Evolutionary conservation across 1,140 invertebrate genomes (phyloP).

Genomic region (Diabrotica undecimpunctata): DNA sequence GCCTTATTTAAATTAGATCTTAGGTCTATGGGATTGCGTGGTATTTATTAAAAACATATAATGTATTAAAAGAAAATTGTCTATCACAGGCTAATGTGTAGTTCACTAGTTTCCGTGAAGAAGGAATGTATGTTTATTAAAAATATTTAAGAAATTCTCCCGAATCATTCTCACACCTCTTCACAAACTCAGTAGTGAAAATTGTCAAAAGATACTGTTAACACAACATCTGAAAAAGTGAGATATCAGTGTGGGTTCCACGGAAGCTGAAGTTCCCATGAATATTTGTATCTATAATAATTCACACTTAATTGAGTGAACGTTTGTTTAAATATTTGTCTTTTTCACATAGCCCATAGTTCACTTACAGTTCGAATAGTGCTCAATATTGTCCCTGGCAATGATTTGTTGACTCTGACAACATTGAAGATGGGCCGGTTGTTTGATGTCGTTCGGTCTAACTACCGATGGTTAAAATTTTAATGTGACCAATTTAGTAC

Average conservation of each 20-base stretch:
- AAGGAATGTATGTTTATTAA: not conserved
- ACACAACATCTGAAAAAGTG: not conserved
- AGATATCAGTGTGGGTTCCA: not conserved
- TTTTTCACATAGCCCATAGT: not conserved
- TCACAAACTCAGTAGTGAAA: not conserved
- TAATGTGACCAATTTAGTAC: no score
- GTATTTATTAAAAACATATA: no score
- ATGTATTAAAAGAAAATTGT: no score
- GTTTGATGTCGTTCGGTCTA: not conserved
- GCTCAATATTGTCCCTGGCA: constrained; percentile 1
- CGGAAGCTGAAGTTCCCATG: constrained; percentile 7
- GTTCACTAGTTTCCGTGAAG: no score
- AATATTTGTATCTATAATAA: constrained; percentile 14
- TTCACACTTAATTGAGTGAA: constrained; percentile 11
- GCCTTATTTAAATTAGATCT: no score
- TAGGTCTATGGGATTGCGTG: no score
- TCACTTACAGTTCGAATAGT: not conserved
- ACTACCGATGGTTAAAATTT: no score
- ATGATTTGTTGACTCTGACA: not conserved
- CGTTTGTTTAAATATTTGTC: constrained; percentile 9
- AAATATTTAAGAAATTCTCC: not conserved
- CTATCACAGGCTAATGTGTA: no score
- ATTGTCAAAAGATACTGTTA: not conserved
- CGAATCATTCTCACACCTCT: not conserved
- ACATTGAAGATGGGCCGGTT: not conserved